Conservation (phyloP, 1,140 invertebrate genomes). For the Semibalanus balanoides region DNA sequence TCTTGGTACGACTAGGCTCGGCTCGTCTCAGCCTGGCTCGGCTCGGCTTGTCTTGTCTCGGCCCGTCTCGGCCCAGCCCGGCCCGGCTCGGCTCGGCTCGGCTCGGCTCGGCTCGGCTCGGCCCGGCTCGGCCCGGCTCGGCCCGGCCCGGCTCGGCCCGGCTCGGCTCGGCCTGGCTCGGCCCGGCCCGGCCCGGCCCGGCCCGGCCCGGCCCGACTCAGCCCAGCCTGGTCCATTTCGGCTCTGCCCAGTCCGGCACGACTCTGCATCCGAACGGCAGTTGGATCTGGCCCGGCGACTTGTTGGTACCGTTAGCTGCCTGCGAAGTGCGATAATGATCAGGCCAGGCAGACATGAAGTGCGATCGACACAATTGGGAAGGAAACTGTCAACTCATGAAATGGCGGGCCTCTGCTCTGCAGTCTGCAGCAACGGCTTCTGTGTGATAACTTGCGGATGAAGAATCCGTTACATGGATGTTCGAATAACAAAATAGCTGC, state of each 20-base stretch:
- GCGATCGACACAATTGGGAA: too few species aligned
- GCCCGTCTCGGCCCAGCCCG: conserved; percentile 20
- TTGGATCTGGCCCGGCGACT: too few species aligned
- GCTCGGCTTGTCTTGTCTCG: conserved; percentile 20
- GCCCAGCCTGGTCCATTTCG: conserved; percentile 11
- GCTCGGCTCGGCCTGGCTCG: conserved; percentile 21
- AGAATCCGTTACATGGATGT: too few species aligned
- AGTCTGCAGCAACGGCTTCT: too few species aligned
- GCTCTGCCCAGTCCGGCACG: conserved; percentile 11
- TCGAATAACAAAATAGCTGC: too few species aligned
- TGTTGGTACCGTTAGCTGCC: too few species aligned
- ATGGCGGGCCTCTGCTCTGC: too few species aligned
- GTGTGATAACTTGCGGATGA: too few species aligned
- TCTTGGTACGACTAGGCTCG: conserved; percentile 18
- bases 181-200: conserved; percentile 14
- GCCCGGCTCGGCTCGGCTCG: conserved; percentile 22
- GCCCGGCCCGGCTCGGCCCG: conserved; percentile 21
- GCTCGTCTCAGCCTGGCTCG: conserved; percentile 22
- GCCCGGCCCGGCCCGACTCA: conserved; percentile 11
- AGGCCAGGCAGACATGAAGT: too few species aligned
- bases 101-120: conserved; percentile 22
- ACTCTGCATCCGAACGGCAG: not conserved
- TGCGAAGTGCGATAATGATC: too few species aligned
- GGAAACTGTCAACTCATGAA: too few species aligned
- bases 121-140: conserved; percentile 21